Base-by-base conservation (phyloP, 2,888 invertebrate genomes). In the Drosophila peninsularis region DNA sequence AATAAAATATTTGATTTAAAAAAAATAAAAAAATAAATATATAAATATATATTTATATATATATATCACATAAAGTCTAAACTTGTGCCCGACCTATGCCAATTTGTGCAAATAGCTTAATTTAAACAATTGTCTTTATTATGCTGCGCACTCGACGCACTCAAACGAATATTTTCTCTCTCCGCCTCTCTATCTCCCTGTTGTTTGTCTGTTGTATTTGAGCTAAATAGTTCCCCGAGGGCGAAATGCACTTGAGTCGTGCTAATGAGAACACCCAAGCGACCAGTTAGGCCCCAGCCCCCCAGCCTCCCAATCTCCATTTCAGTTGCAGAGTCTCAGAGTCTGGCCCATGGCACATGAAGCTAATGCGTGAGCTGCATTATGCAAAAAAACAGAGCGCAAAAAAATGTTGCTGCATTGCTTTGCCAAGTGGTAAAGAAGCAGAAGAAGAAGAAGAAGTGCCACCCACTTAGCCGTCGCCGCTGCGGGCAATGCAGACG, bases 221-320 rank as follows among this genome's bases (percentile, higher is more conserved):
- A 75, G 88, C 80, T 88, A 85, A 90, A 90, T 90, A 90, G 90
- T 90, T 90, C 81, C 90, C 90, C 71, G 69, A 72, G 90, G 90
- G 89, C 78, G 44, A 77, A 87, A 85, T 80, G 78, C 89, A 86
- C 90, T 90, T 82, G 88, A 90, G 86, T 71, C 75, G 86, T 90
- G 90, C 90, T 90, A 90, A 90, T 90, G 90, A 90, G 90, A 79
- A 82, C 78, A 78, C 77, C 87, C 86, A 75, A 71, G 82, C 71
- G 71, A 63, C 75, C 62, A 69, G 61, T 45, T 78, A 74, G 78
- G 67, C 13, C 54, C 69, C 68, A 70, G 75, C 53, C 64, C 4
- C 24, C 24, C n/a, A 24, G 24, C 24, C 24, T 64, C 66, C 56
- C 52, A 42, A n/a, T 27, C 54, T 42, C 54, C 17, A 44, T 52